A percentile compares a stretch with the other conserved stretches of the same genome.
Evolutionary conservation across 2,888 invertebrate genomes (phyloP).

Genomic region (Patella depressa): DNA sequence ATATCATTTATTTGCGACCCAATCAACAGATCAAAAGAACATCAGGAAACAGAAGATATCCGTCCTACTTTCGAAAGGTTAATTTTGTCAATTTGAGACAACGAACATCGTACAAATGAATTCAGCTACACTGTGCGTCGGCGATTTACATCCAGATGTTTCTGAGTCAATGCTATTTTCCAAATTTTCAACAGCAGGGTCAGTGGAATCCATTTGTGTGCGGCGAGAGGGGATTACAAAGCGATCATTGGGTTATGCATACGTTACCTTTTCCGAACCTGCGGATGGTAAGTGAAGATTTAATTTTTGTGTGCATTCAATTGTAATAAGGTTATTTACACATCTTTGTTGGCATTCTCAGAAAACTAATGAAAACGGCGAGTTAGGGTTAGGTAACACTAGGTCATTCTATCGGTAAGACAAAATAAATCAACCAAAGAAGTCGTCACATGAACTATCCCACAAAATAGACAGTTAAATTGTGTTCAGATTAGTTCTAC

Average conservation of each 20-base stretch:
- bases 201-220: slow-evolving; percentile 97
- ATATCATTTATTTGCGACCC: slow-evolving; percentile 34
- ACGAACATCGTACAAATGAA: slow-evolving; percentile 51
- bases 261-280: slow-evolving; percentile 99
- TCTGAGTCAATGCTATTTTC: slow-evolving; percentile 99
- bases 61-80: slow-evolving; percentile 35
- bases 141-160: slow-evolving; percentile 97
- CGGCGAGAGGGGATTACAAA: slow-evolving; percentile 98
- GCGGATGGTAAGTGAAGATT: slow-evolving; percentile 89
- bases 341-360: no score
- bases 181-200: slow-evolving; percentile 98
- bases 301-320: not conserved
- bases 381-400: no score
- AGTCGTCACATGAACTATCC: no score
- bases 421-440: no score
- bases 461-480: no score
- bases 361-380: no score
- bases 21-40: slow-evolving; percentile 30
- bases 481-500: no score
- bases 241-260: slow-evolving; percentile 98
- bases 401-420: no score
- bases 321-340: not conserved
- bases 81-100: slow-evolving; percentile 23
- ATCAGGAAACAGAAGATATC: slow-evolving; percentile 18
- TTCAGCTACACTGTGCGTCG: slow-evolving; percentile 95